Percentiles rank a stretch among this genome's conserved stretches.
phyloP scores from a whole-genome alignment of 1,140 invertebrate species.

The Berghia stephanieae region DNA sequence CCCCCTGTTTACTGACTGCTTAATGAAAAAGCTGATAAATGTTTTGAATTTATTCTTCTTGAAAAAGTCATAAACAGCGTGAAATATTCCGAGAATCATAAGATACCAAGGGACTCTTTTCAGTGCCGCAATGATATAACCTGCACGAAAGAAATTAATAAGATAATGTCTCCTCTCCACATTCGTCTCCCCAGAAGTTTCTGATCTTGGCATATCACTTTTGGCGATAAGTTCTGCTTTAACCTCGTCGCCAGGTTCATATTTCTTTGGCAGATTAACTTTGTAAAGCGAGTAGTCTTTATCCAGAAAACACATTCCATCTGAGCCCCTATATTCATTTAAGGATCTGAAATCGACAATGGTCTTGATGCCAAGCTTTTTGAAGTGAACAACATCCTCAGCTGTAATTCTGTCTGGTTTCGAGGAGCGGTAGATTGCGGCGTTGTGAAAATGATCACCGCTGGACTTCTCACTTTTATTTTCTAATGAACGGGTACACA shows the following conservation, averaged over 20 bases:
- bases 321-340: constrained; percentile 41
- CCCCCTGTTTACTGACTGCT: constrained; percentile 40
- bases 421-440: constrained; percentile 50
- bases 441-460: background rate
- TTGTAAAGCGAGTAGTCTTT: constrained; percentile 42
- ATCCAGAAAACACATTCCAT: constrained; percentile 44
- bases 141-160: constrained; percentile 49
- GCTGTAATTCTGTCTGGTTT: constrained; percentile 48
- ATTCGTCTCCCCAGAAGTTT: background rate
- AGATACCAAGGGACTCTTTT: constrained; percentile 52
- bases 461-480: constrained; percentile 5
- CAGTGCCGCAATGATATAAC: constrained; percentile 45
- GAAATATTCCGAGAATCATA: constrained; percentile 43
- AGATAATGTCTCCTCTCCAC: constrained; percentile 43
- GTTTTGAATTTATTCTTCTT: constrained; percentile 41
- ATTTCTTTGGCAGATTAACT: constrained; percentile 45
- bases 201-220: background rate
- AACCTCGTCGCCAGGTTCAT: constrained; percentile 44
- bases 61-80: constrained; percentile 44
- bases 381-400: constrained; percentile 41
- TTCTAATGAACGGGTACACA: constrained; percentile 26
- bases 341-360: constrained; percentile 54
- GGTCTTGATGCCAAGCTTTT: constrained; percentile 42
- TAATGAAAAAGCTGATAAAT: constrained; percentile 48
- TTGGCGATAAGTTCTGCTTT: constrained; percentile 21